Percentiles rank a stretch among this genome's conserved stretches.
Conservation (phyloP, 2,888 invertebrate species). For the Lasioglossum villosulum region DNA sequence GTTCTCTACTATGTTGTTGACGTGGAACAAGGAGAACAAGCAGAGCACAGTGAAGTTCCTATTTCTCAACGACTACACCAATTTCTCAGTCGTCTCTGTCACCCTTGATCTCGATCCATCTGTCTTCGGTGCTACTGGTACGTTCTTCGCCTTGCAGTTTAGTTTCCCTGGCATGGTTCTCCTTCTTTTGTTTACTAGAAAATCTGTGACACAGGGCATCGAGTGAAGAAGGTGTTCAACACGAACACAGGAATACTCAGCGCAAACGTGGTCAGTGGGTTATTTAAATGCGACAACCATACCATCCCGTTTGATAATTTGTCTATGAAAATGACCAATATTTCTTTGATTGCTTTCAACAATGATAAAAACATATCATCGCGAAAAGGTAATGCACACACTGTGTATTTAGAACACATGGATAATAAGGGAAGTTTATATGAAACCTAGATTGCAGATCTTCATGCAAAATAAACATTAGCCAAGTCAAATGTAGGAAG, state of each 20-base stretch:
- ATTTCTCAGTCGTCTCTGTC: neutral
- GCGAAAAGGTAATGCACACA: neutral
- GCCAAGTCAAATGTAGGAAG: neutral
- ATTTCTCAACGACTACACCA: neutral
- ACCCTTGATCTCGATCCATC: neutral
- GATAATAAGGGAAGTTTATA: neutral
- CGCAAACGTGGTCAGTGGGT: neutral
- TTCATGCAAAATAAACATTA: neutral
- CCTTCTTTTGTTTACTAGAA: neutral
- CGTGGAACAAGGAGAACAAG: neutral
- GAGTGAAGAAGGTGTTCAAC: neutral
- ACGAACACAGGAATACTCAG: neutral
- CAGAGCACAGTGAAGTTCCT: neutral
- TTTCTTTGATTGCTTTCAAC: neutral
- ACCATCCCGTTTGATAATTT: fast-evolving
- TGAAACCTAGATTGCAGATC: neutral
- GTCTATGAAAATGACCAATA: neutral
- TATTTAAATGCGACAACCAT: neutral
- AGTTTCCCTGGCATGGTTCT: neutral
- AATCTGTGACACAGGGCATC: neutral
- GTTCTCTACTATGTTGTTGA: neutral
- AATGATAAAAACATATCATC: fast-evolving
- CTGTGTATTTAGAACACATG: neutral
- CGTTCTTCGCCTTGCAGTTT: neutral
- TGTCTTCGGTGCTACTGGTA: neutral